Evolutionary conservation across 1,140 invertebrate genomes (phyloP), one percentile per base, ranked within the genome.

Genomic region (Uloborus diversus): DNA sequence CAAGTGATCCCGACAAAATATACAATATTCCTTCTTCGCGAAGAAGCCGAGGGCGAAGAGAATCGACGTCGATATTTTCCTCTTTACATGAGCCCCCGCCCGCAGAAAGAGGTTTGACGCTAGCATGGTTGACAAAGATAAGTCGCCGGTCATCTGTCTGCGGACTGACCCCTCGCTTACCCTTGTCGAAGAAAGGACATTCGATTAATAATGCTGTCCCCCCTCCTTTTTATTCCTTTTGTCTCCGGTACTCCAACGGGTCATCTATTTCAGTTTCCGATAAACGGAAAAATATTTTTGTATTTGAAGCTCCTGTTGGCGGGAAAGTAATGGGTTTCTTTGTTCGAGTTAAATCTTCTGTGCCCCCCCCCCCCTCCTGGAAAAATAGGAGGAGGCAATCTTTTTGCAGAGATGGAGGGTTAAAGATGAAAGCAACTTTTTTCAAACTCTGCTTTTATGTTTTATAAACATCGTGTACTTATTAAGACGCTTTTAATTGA

Each of bases 131-230:
- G 73, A 78, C 73, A 78, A 78, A 78, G 73, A 78, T 78, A 78
- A 78, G 73, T 78, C 73, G 73, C 62, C 28, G 73, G 73, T 78
- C 73, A 78, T 78, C 73, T 78, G 73, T 78, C 73, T 78, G 73
- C 11, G 30, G 62, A 56, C 73, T 78, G 73, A 78, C 73, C 73
- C 61, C 49, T 78, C 73, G 73, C 73, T 78, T 78, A 65, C 23
- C 61, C 62, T 56, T 78, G 73, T 78, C 73, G 73, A 56, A 23
- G 73, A 35, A 65, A 56, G 73, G 73, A 65, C 73, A 78, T 78
- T 78, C 73, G 73, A 78, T 78, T 78, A 78, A 78, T 78, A 78
- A 78, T 33, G n/a, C 20, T 23, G 20, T 59, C 70, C 28, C 37
- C 30, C 73, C 62, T n/a, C 49, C 23, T 65, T 78, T 78, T 78